Evolutionary conservation across 2,888 invertebrate species (phyloP).

Genomic region (Drosophila pullipes): DNA sequence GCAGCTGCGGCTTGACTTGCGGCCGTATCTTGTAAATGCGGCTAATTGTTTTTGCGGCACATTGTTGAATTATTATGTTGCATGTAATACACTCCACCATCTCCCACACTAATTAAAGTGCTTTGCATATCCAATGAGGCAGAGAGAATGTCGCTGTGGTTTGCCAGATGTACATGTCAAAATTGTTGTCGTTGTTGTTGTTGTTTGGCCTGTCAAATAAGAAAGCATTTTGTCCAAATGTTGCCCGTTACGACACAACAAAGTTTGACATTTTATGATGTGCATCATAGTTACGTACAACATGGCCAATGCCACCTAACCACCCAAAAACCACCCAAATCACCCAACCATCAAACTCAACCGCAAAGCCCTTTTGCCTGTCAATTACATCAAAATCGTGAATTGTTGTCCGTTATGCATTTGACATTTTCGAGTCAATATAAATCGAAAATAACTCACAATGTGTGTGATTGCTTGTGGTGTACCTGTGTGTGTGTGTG

Average conservation of each 20-base stretch:
- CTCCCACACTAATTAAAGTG: conserved; percentile 69
- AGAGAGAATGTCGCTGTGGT: conserved; percentile 54
- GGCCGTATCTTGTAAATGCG: conserved; percentile 45
- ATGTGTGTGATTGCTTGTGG: not conserved
- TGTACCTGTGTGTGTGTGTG: conserved; percentile 4
- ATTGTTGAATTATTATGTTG: conserved; percentile 68
- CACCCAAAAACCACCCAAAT: conserved; percentile 1
- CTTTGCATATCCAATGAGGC: conserved; percentile 74
- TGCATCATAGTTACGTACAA: conserved; percentile 23
- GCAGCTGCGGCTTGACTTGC: conserved; percentile 64
- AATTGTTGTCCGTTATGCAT: conserved; percentile 79
- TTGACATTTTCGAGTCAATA: conserved; percentile 80
- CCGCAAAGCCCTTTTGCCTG: conserved; percentile 59
- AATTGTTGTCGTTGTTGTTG: conserved; percentile 15
- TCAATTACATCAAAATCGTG: conserved; percentile 80
- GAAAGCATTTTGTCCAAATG: conserved; percentile 80
- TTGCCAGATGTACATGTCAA: conserved; percentile 72
- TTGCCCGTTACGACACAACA: conserved; percentile 68
- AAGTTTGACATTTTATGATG: conserved; percentile 79
- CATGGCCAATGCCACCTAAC: not conserved
- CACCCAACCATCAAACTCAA: conserved; percentile 8
- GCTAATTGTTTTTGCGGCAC: conserved; percentile 77
- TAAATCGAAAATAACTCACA: conserved; percentile 71
- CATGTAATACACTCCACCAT: conserved; percentile 19
- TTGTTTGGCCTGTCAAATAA: conserved; percentile 77